These are phyloP conservation scores for Discoglossus pictus DNA, from an alignment of 2,797 vertebrate species.

Conservation along the genomic window DNA sequence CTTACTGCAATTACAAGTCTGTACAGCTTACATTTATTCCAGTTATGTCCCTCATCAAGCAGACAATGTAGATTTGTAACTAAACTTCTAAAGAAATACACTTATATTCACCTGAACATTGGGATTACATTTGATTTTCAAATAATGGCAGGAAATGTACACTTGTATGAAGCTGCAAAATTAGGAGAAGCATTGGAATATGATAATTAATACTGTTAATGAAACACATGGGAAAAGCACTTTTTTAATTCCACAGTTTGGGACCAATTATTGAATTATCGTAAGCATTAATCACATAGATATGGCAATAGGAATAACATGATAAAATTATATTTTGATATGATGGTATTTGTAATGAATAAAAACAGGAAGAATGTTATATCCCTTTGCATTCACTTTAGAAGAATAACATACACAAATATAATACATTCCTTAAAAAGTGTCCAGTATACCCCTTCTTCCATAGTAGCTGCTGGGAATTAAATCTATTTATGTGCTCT, in stretches of 20 bases:
- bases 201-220: slow-evolving; percentile 1
- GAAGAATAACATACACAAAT: too few relatives aligned
- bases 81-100: slow-evolving; percentile 7
- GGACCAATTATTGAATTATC: too few relatives aligned
- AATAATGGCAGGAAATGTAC: neutral
- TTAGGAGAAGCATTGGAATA: neutral
- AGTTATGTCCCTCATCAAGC: neutral
- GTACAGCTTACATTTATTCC: slow-evolving; percentile 4
- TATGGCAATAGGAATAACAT: too few relatives aligned
- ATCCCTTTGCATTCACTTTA: too few relatives aligned
- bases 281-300: too few relatives aligned
- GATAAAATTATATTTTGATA: too few relatives aligned
- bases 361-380: too few relatives aligned
- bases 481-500: too few relatives aligned
- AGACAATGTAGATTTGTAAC: neutral
- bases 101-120: slow-evolving; percentile 9
- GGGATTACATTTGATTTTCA: slow-evolving; percentile 5
- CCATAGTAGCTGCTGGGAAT: too few relatives aligned
- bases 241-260: slow-evolving; percentile 6
- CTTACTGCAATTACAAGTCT: slow-evolving; percentile 2
- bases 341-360: too few relatives aligned
- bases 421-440: too few relatives aligned
- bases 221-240: neutral
- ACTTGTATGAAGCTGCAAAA: neutral
- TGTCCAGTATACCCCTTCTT: too few relatives aligned